Conservation (phyloP, 2,888 invertebrate species). For the Erynnis tages region DNA sequence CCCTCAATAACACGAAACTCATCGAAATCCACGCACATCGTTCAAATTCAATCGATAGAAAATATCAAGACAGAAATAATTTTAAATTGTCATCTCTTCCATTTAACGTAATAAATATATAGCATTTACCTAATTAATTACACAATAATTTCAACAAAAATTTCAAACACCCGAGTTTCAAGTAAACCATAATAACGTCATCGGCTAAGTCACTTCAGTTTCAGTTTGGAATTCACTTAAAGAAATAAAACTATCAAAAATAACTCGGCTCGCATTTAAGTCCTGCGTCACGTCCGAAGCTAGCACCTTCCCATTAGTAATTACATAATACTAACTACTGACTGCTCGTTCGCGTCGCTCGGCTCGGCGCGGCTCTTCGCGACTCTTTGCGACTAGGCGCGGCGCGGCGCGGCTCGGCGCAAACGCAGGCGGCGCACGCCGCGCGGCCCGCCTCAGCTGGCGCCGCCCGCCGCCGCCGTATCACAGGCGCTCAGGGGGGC, state of each 20-base stretch:
- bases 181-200: slow-evolving; percentile 72
- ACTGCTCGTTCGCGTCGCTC: slow-evolving; percentile 62
- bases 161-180: slow-evolving; percentile 74
- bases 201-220: slow-evolving; percentile 76
- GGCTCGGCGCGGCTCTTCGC: slow-evolving; percentile 42
- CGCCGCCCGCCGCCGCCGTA: slow-evolving; percentile 47
- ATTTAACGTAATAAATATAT: slow-evolving; percentile 79
- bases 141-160: slow-evolving; percentile 81
- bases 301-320: slow-evolving; percentile 81
- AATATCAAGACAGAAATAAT: slow-evolving; percentile 81
- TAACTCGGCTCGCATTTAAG: slow-evolving; percentile 78
- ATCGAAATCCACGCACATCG: slow-evolving; percentile 61
- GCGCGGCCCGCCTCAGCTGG: slow-evolving; percentile 47
- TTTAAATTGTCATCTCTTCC: slow-evolving; percentile 72
- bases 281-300: slow-evolving; percentile 81
- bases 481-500: slow-evolving; percentile 75
- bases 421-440: slow-evolving; percentile 31
- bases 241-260: slow-evolving; percentile 81
- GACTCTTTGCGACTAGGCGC: slow-evolving; percentile 42
- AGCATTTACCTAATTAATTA: slow-evolving; percentile 77
- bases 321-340: slow-evolving; percentile 79
- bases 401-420: slow-evolving; percentile 60
- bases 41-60: slow-evolving; percentile 62
- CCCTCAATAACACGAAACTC: slow-evolving; percentile 53
- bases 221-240: slow-evolving; percentile 77